phyloP scores from a whole-genome alignment of 2,888 invertebrate genomes.

The Taenaris catops region DNA sequence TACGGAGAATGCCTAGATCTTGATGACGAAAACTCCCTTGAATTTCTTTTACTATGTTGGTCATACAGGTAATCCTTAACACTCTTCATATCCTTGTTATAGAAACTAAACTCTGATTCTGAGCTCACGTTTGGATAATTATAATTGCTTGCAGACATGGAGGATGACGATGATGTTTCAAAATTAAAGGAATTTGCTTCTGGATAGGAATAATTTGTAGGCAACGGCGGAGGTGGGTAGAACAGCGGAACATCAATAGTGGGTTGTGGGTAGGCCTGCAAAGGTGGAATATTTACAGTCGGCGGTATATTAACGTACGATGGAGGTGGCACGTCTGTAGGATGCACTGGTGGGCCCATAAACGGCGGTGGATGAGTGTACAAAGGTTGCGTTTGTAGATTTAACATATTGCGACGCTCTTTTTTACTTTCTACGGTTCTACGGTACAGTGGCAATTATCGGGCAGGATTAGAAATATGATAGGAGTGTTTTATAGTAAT shows the following conservation, averaged over 20 bases:
- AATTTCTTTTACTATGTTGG: constrained; percentile 4
- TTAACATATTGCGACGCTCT: too few species aligned
- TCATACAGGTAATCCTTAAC: constrained; percentile 3
- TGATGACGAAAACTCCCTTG: constrained; percentile 26
- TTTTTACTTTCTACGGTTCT: too few species aligned
- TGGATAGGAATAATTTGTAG: constrained; percentile 24
- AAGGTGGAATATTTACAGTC: constrained; percentile 10
- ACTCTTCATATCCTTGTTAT: constrained; percentile 8
- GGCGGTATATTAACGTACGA: constrained; percentile 9
- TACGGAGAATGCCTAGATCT: constrained; percentile 33
- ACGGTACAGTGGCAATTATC: too few species aligned
- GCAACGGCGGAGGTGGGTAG: constrained; percentile 19
- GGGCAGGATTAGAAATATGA: too few species aligned
- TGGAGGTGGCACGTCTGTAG: constrained; percentile 33
- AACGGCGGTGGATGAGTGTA: constrained; percentile 35
- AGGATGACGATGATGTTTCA: constrained; percentile 6
- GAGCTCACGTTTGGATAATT: constrained; percentile 3
- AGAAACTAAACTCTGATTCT: constrained; percentile 2
- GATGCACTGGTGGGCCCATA: constrained; percentile 28
- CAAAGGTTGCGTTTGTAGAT: constrained; percentile 27
- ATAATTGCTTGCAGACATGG: constrained; percentile 1
- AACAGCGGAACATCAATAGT: constrained; percentile 26
- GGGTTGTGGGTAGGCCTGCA: constrained; percentile 19
- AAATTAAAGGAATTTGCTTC: constrained; percentile 21
- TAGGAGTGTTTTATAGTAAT: too few species aligned